Conservation (phyloP, 1,140 invertebrate species). For the Macrobrachium rosenbergii region DNA sequence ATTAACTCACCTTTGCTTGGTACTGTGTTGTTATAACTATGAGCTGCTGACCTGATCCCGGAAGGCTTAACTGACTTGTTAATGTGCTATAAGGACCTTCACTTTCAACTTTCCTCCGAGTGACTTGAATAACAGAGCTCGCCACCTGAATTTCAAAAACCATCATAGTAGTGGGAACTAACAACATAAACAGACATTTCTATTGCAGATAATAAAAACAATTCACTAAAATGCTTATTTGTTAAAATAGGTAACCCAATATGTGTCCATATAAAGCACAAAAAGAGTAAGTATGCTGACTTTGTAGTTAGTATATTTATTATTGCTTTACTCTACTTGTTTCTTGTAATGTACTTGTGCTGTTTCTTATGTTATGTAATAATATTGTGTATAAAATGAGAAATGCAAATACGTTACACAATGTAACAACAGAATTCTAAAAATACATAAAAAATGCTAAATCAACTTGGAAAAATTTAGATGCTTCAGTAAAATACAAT, state of each 20-base stretch:
- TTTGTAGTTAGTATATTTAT: too few species aligned
- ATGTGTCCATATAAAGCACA: neutral
- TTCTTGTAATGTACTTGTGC: too few species aligned
- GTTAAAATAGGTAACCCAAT: neutral
- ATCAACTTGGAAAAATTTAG: too few species aligned
- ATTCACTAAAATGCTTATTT: neutral
- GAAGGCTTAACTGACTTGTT: slow-evolving; percentile 18
- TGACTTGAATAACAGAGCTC: neutral
- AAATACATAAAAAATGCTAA: too few species aligned
- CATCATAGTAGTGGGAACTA: neutral
- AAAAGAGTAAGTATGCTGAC: neutral
- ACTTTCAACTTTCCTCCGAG: slow-evolving; percentile 3
- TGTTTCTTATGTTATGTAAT: too few species aligned
- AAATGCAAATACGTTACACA: too few species aligned
- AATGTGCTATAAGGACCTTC: slow-evolving; percentile 40
- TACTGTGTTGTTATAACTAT: slow-evolving; percentile 46
- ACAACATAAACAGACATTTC: neutral
- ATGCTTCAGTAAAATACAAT: too few species aligned
- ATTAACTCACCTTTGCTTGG: slow-evolving; percentile 41
- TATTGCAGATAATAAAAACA: neutral
- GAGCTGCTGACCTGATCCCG: slow-evolving; percentile 9
- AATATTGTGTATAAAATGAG: too few species aligned
- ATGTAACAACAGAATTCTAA: too few species aligned
- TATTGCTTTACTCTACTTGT: too few species aligned
- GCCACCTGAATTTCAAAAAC: slow-evolving; percentile 27